These are phyloP conservation scores for Beaufortia kweichowensis DNA, from an alignment of 2,113 vertebrate species.

Conservation along the genomic window DNA sequence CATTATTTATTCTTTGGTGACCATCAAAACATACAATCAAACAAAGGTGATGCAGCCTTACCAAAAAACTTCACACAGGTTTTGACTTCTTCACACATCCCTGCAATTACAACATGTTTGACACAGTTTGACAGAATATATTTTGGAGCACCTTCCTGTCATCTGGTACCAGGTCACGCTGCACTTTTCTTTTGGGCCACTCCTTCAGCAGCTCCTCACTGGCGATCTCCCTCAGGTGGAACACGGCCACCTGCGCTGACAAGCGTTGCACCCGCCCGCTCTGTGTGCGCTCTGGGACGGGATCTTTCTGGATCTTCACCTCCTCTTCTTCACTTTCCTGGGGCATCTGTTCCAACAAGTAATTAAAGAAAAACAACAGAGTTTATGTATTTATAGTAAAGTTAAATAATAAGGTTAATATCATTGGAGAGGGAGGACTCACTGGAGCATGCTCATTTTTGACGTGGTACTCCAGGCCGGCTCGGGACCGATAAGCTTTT, in stretches of 20 bases:
- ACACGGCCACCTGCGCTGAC: slow-evolving; percentile 90
- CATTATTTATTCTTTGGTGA: neutral
- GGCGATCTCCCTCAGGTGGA: slow-evolving; percentile 89
- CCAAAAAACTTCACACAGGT: slow-evolving; percentile 3
- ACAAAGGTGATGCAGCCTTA: neutral
- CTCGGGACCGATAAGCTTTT: slow-evolving; percentile 87
- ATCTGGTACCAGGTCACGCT: slow-evolving; percentile 90
- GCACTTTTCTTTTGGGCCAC: slow-evolving; percentile 93
- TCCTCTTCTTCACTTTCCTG: slow-evolving; percentile 66
- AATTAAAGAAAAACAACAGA: neutral
- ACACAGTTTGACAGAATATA: neutral
- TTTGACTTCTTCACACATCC: slow-evolving; percentile 7
- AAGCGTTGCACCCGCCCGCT: slow-evolving; percentile 82
- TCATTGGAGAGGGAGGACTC: slow-evolving; percentile 61
- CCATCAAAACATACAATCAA: too few relatives aligned
- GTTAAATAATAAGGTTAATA: too few relatives aligned
- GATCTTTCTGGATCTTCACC: slow-evolving; percentile 72
- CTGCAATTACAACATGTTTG: slow-evolving; percentile 18
- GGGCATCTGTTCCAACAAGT: slow-evolving; percentile 52
- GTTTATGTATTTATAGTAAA: neutral
- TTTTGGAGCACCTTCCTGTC: slow-evolving; percentile 75
- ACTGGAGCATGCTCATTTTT: slow-evolving; percentile 90
- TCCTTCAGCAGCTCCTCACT: slow-evolving; percentile 89
- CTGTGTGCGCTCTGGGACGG: slow-evolving; percentile 69
- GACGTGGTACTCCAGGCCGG: slow-evolving; percentile 90